Evolutionary conservation across 2,113 vertebrate genomes (phyloP), one percentile per base, ranked within the genome.

Genomic region (Otis tarda): DNA sequence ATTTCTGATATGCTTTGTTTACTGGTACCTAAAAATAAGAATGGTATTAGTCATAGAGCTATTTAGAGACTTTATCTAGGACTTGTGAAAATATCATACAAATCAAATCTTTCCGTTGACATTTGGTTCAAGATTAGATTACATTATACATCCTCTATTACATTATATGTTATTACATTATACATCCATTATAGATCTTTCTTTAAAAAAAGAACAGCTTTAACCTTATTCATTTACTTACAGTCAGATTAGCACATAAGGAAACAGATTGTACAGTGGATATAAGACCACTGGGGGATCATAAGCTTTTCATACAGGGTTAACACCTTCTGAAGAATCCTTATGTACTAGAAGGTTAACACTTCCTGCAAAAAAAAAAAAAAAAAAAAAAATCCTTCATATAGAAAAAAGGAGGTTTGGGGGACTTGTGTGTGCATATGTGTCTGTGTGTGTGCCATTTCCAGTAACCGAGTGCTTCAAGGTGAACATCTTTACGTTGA

Each of bases 361-460:
- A 60, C 9, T 49, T 71, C 20, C 21, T 70, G 21, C 2, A 71
- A 56, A 35, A 19, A 27, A 43, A n/a, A n/a, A n/a, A 37, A 37
- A 37, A 37, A 37, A 37, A 37, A 71, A 45, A 35, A 19, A 30
- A 31, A 22, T 13, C 9, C 17, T 28, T 61, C 5, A 57, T 13
- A 20, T 2, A 63, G 37, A 87, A 73, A 69, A 56, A 56, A 3
- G 4, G 1, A 9, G 10, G 2, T 0, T 2, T 15, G 6, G 3
- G 3, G 4, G 2, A 2, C 24, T 10, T 15, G 27, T 21, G 9
- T 25, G n/a, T 27, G 24, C 24, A 9, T 30, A 7, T 15, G 6
- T 47, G 7, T 14, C 28, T 27, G 24, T 30, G 12, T 30, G 8
- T 15, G 6, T 47, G 7, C 19, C 31, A 2, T 21, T 80, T 90